phyloP scores from a whole-genome alignment of 2,888 invertebrate genomes.

The Folsomia candida region DNA sequence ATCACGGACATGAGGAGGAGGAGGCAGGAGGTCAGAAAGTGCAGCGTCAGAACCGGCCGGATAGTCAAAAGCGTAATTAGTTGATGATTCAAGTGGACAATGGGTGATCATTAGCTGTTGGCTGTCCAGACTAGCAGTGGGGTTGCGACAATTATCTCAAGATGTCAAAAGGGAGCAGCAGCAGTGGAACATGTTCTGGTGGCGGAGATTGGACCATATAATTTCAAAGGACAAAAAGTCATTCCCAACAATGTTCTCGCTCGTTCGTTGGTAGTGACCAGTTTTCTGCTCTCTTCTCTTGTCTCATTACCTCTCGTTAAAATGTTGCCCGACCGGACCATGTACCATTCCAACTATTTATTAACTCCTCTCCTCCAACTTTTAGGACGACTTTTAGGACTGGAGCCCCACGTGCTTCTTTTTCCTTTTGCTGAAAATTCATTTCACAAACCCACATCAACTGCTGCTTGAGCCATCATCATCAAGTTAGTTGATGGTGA shows the following conservation, averaged over 20 bases:
- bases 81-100: constrained; percentile 1
- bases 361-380: neutral
- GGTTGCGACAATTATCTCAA: neutral
- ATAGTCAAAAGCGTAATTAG: neutral
- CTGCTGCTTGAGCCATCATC: too few relatives aligned
- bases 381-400: neutral
- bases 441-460: too few relatives aligned
- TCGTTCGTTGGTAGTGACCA: too few relatives aligned
- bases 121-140: neutral
- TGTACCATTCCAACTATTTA: too few relatives aligned
- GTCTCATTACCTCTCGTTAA: constrained; percentile 1
- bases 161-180: neutral
- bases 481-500: too few relatives aligned
- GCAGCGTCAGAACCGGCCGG: neutral
- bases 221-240: neutral
- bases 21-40: neutral
- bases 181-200: neutral
- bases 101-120: constrained; percentile 5
- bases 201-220: neutral
- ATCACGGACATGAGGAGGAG: neutral
- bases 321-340: too few relatives aligned
- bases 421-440: neutral
- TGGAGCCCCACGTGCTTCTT: neutral
- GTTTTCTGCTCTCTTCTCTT: neutral
- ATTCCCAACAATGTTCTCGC: neutral